phyloP scores from a whole-genome alignment of 1,140 invertebrate species.

The Alviniconcha marisindica region DNA sequence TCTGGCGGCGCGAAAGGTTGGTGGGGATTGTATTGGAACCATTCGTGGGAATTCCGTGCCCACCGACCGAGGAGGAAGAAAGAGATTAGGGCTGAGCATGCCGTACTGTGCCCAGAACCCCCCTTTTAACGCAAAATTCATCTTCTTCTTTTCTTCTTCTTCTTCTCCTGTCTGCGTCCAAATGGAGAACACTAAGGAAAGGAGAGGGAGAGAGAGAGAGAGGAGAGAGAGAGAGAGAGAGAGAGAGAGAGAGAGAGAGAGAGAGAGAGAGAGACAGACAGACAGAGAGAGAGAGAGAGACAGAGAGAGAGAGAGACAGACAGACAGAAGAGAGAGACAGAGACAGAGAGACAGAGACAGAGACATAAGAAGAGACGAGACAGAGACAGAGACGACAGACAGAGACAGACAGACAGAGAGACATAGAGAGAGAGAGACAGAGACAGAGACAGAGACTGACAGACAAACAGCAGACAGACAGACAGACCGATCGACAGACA shows the following conservation, averaged over 20 bases:
- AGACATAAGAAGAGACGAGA: neutral
- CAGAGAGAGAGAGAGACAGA: neutral
- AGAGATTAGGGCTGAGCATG: too few species aligned
- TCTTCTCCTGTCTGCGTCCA: too few species aligned
- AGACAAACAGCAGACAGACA: slow-evolving; percentile 64
- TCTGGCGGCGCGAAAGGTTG: too few species aligned
- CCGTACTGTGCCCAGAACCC: too few species aligned
- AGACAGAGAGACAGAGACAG: neutral
- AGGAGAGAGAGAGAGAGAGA: neutral
- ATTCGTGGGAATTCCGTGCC: neutral
- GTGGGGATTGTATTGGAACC: too few species aligned
- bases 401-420: slow-evolving; percentile 15
- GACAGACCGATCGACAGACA: slow-evolving; percentile 71
- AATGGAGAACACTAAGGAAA: neutral
- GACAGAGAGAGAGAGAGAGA: neutral
- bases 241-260: neutral
- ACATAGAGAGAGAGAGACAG: neutral
- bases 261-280: neutral
- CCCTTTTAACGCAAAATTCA: too few species aligned
- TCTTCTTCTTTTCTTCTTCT: too few species aligned
- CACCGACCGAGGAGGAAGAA: too few species aligned
- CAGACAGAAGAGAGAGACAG: neutral
- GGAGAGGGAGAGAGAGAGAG: neutral
- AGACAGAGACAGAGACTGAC: neutral
- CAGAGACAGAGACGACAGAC: neutral